phyloP scores from a whole-genome alignment of 2,888 invertebrate species.

The Cephus pygmeus region DNA sequence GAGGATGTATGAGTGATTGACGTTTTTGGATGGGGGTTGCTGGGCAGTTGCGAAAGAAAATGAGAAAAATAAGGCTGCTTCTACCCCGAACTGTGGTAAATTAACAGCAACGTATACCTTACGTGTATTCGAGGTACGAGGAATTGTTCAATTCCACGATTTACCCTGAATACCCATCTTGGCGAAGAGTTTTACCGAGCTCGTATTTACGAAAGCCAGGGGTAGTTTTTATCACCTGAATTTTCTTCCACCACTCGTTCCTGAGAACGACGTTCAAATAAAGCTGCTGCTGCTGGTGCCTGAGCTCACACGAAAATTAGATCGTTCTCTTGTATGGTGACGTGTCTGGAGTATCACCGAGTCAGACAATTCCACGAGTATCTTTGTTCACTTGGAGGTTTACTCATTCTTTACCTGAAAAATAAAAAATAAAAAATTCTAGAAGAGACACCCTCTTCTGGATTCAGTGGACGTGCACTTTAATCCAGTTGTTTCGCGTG shows the following conservation, averaged over 20 bases:
- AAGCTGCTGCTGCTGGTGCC: not conserved
- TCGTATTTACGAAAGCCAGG: not conserved
- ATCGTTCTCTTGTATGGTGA: not conserved
- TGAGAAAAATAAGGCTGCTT: conserved; percentile 29
- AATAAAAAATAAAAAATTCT: not conserved
- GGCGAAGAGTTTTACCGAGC: not conserved
- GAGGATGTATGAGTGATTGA: conserved; percentile 49
- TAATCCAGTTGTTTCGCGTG: conserved; percentile 32
- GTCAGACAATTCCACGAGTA: not conserved
- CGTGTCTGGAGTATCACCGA: not conserved
- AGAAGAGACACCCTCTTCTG: conserved; percentile 20
- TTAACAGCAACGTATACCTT: not conserved
- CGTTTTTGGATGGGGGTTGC: conserved; percentile 18
- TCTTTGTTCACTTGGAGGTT: not conserved
- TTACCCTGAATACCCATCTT: not conserved
- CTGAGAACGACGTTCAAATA: not conserved
- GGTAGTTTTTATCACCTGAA: not conserved
- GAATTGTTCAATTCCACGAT: not conserved
- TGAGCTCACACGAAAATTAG: not conserved
- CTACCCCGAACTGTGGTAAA: not conserved
- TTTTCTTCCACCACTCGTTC: not conserved
- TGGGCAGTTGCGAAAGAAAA: conserved; percentile 19
- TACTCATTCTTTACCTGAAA: not conserved
- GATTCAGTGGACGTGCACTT: conserved; percentile 37
- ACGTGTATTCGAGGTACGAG: not conserved